Conservation (phyloP, 2,888 invertebrate genomes). For the Hetaerina titia region DNA sequence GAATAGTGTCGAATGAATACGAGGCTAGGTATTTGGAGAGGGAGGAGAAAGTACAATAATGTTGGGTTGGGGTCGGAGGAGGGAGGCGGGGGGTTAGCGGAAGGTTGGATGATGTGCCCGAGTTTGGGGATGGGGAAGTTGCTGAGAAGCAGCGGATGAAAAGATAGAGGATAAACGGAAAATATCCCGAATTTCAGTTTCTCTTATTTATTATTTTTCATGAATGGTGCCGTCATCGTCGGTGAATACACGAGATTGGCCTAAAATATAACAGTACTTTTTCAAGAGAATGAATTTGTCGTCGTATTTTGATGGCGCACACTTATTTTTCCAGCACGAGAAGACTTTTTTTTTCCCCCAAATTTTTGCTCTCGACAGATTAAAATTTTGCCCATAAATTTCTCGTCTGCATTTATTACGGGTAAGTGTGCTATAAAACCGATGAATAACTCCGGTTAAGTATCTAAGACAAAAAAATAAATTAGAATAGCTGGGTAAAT, state of each 20-base stretch:
- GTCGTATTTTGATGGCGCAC: constrained; percentile 4
- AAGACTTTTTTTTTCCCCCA: neutral
- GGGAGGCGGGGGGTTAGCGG: neutral
- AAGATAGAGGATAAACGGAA: constrained; percentile 4
- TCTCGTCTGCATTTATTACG: neutral
- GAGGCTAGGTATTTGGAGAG: neutral
- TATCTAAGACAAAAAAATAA: constrained; percentile 3
- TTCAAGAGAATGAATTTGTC: constrained; percentile 45
- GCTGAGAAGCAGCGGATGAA: neutral
- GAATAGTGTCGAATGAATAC: neutral
- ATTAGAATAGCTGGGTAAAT: neutral
- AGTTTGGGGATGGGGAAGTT: neutral
- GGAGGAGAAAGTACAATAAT: neutral
- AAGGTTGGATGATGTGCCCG: neutral
- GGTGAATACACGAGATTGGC: constrained; percentile 22
- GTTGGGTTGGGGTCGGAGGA: no score
- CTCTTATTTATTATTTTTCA: constrained; percentile 35
- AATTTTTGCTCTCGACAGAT: neutral
- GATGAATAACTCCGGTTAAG: neutral
- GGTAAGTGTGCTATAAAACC: neutral
- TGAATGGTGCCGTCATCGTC: constrained; percentile 26
- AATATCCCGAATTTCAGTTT: neutral
- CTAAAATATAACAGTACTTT: constrained; percentile 14
- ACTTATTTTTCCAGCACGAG: neutral
- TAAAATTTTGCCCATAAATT: constrained; percentile 22